Base-by-base conservation (phyloP, 2,113 vertebrate genomes). In the Carassius carassius region DNA sequence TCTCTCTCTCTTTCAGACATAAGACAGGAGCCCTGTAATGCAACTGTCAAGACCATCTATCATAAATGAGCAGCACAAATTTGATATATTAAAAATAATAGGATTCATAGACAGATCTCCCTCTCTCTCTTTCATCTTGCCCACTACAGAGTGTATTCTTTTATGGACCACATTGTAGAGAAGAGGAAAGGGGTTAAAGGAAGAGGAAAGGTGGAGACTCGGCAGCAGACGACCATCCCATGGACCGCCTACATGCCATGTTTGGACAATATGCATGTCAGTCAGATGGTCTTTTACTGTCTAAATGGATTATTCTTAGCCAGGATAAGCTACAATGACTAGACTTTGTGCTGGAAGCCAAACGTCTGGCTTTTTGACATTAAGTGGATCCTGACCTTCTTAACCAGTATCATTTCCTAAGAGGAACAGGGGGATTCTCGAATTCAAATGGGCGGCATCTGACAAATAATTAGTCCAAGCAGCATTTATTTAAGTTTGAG, bases 1-100 rank as follows among this genome's bases (percentile, higher is more conserved):
- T 67, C 29, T 32, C 63, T 32, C 63, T 67, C 63, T 32, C 25
- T 35, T 29, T 69, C 90, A 87, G 86, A 90, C 84, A 88, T 23
- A 90, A 86, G 90, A 89, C 89, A 74, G 88, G 86, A 84, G 83
- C 58, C 78, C 56, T 79, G 37, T 79, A 81, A 69, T 81, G 25
- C 62, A 81, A 32, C 78, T 67, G 62, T 51, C 44, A 49, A 81
- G 44, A 49, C 16, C 41, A 32, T 81, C 44, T 81, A 35, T 51
- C 62, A 51, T 51, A 49, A 81, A 69, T 49, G 77, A 85, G 73
- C 84, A 78, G 88, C 87, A 84, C 84, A 86, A 84, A 67, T 67
- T 29, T 49, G 44, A 69, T 69, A 21, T 23, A 62, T 32, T 19
- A 51, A 67, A 51, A 51, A 81, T 80, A 32, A 81, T 63, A 14